A percentile compares a stretch with the other conserved stretches of the same genome.
Conservation (phyloP, 1,140 invertebrate species). For the Onthophagus taurus region DNA sequence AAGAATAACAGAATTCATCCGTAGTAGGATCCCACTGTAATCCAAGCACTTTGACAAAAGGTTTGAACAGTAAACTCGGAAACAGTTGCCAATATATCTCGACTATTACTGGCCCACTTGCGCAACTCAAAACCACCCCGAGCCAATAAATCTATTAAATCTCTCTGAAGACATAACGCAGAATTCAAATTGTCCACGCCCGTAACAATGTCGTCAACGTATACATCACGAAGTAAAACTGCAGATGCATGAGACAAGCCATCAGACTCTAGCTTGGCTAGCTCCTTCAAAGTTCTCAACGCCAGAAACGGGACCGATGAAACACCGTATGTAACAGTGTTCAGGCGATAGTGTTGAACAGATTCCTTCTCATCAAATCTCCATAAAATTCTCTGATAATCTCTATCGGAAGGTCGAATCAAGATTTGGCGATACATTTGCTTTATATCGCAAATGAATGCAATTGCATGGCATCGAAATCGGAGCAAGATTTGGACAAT, state of each 20-base stretch:
- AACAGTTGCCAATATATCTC: slow-evolving; percentile 1
- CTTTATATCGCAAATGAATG: too few species aligned
- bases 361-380: too few species aligned
- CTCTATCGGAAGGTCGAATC: too few species aligned
- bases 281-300: slow-evolving; percentile 21
- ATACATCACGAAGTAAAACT: slow-evolving; percentile 23
- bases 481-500: too few species aligned
- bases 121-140: slow-evolving; percentile 7
- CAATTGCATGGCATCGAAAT: too few species aligned
- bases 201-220: slow-evolving; percentile 30
- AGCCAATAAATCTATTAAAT: background rate
- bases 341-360: too few species aligned
- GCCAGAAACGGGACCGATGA: slow-evolving; percentile 27
- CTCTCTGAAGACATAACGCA: slow-evolving; percentile 26
- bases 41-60: too few species aligned
- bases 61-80: slow-evolving; percentile 4
- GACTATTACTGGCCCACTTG: slow-evolving; percentile 1
- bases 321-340: too few species aligned
- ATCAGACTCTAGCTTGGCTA: slow-evolving; percentile 17
- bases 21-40: too few species aligned
- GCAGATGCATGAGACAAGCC: slow-evolving; percentile 18
- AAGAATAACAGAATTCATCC: too few species aligned
- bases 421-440: too few species aligned
- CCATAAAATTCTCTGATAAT: too few species aligned
- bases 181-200: slow-evolving; percentile 17